These are phyloP conservation scores for Tuta absoluta DNA, from an alignment of 2,888 invertebrate species.

Conservation along the genomic window DNA sequence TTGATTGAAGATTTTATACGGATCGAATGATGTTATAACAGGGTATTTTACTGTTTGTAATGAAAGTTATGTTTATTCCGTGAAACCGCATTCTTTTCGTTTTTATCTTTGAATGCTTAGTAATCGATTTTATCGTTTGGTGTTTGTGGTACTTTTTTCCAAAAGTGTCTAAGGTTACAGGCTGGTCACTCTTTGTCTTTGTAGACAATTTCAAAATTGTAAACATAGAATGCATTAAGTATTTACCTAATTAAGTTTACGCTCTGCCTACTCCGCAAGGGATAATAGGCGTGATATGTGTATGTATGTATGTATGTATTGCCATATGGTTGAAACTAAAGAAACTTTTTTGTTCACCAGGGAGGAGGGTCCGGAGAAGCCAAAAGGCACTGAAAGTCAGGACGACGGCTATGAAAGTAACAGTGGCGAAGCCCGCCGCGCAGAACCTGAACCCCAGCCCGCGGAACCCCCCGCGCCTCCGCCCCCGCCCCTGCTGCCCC, in stretches of 20 bases:
- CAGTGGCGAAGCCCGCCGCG: constrained; percentile 74
- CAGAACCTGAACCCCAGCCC: constrained; percentile 56
- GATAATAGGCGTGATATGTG: too few species aligned
- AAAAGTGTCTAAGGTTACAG: too few species aligned
- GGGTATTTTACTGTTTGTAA: background rate
- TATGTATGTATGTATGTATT: too few species aligned
- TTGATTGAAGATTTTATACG: background rate
- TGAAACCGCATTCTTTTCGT: too few species aligned
- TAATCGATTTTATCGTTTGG: too few species aligned
- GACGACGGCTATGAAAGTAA: constrained; percentile 95
- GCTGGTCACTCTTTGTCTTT: too few species aligned
- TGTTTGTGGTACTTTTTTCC: too few species aligned
- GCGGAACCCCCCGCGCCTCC: constrained; percentile 53
- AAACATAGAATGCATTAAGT: too few species aligned
- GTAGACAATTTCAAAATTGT: too few species aligned
- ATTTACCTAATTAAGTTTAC: too few species aligned
- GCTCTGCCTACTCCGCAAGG: too few species aligned
- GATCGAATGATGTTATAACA: background rate
- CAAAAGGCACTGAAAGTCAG: constrained; percentile 84
- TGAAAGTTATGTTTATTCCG: background rate
- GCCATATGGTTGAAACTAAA: too few species aligned
- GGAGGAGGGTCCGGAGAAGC: constrained; percentile 78
- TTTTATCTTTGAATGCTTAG: background rate
- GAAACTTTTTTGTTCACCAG: constrained; percentile 43
- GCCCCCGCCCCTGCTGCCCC: constrained; percentile 27